Conservation (phyloP, 2,113 vertebrate genomes). For the Rhinolophus ferrumequinum region DNA sequence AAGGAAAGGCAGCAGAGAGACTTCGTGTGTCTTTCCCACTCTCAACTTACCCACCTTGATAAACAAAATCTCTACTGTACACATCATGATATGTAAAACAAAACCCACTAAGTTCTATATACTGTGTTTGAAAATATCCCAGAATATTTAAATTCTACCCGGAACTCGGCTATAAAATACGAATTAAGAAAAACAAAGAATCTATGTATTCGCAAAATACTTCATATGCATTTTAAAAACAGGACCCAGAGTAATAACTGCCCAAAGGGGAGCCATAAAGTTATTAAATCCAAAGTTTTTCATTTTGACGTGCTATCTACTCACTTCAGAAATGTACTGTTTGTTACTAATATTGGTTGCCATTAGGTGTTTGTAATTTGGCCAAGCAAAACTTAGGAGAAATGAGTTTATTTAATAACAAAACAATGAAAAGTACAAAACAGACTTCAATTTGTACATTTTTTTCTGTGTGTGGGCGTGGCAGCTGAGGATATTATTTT, state of each 20-base stretch:
- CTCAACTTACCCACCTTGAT: not conserved
- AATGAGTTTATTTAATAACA: conserved; percentile 7
- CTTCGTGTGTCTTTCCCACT: not conserved
- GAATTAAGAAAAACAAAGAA: conserved; percentile 37
- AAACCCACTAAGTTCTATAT: not conserved
- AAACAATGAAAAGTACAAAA: conserved; percentile 8
- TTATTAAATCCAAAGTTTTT: conserved; percentile 21
- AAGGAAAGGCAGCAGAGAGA: not conserved
- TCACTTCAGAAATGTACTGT: conserved; percentile 19
- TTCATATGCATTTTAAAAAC: conserved; percentile 15
- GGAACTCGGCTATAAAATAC: not conserved
- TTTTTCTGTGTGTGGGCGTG: not conserved
- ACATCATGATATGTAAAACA: not conserved
- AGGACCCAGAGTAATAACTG: not conserved
- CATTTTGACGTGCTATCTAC: not conserved
- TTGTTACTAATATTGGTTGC: not conserved
- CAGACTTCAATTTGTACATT: not conserved
- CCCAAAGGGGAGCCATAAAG: conserved; percentile 21
- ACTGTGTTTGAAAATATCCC: not conserved
- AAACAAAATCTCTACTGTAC: not conserved
- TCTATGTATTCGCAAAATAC: conserved; percentile 30
- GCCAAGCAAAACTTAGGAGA: conserved; percentile 37
- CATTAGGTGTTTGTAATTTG: not conserved
- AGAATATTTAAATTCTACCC: conserved; percentile 9
- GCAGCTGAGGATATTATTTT: conserved; percentile 17